phyloP scores from a whole-genome alignment of 2,113 vertebrate genomes.

The Suricata suricatta region DNA sequence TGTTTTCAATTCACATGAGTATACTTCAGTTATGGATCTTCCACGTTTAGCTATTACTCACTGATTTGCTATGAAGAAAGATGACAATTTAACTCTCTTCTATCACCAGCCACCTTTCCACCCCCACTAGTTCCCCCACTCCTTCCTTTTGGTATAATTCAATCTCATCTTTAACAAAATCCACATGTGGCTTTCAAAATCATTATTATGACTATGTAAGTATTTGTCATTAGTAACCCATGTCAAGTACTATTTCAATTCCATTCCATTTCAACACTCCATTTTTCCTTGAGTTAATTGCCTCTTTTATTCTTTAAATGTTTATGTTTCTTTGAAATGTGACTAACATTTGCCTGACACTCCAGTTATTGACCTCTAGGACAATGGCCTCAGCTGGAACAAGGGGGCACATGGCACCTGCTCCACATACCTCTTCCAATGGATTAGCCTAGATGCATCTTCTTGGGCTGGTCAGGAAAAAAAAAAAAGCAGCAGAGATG shows the following conservation, averaged over 20 bases:
- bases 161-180: neutral
- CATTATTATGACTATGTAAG: neutral
- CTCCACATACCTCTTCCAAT: rapidly evolving
- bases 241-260: neutral
- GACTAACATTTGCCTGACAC: neutral
- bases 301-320: neutral
- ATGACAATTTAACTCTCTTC: neutral
- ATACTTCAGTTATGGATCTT: neutral
- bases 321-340: neutral
- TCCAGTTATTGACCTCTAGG: neutral
- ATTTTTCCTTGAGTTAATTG: neutral
- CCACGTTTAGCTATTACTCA: neutral
- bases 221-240: neutral
- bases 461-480: neutral
- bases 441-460: neutral
- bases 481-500: neutral
- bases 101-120: neutral
- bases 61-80: neutral
- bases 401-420: neutral
- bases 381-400: neutral
- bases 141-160: neutral
- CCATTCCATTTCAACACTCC: neutral
- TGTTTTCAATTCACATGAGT: neutral
- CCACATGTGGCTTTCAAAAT: neutral
- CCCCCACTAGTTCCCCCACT: neutral